Percentiles rank a stretch among this genome's conserved stretches.
phyloP scores from a whole-genome alignment of 2,888 invertebrate species.

The Patella ulyssiponensis region DNA sequence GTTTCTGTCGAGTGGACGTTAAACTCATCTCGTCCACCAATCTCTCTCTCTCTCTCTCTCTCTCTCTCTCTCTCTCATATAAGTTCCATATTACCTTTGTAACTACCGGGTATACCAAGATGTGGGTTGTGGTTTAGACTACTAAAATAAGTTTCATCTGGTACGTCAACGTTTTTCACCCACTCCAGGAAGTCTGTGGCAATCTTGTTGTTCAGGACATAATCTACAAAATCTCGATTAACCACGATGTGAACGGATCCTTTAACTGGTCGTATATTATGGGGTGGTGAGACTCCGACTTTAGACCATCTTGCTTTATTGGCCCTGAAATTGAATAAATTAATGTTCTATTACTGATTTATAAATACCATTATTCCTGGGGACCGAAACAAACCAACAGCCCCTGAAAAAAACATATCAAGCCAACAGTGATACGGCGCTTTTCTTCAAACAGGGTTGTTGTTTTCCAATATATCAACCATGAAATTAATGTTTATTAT shows the following conservation, averaged over 20 bases:
- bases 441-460: too few species aligned
- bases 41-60: too few species aligned
- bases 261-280: slow-evolving; percentile 46
- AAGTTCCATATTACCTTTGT: slow-evolving; percentile 10
- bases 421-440: too few species aligned
- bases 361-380: too few species aligned
- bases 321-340: slow-evolving; percentile 17
- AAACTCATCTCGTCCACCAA: too few species aligned
- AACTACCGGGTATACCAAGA: slow-evolving; percentile 45
- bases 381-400: too few species aligned
- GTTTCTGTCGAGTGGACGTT: too few species aligned
- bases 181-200: slow-evolving; percentile 54
- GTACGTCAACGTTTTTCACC: slow-evolving; percentile 53
- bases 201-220: slow-evolving; percentile 44
- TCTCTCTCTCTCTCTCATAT: too few species aligned
- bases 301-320: slow-evolving; percentile 28
- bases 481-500: too few species aligned
- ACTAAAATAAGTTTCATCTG: slow-evolving; percentile 62
- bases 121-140: slow-evolving; percentile 61
- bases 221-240: slow-evolving; percentile 55
- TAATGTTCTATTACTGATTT: background rate
- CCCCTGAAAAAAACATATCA: too few species aligned
- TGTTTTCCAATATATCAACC: too few species aligned
- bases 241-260: slow-evolving; percentile 58
- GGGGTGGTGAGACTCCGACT: slow-evolving; percentile 34